Conservation (phyloP, 2,888 invertebrate species). For the Lithophane leautieri region DNA sequence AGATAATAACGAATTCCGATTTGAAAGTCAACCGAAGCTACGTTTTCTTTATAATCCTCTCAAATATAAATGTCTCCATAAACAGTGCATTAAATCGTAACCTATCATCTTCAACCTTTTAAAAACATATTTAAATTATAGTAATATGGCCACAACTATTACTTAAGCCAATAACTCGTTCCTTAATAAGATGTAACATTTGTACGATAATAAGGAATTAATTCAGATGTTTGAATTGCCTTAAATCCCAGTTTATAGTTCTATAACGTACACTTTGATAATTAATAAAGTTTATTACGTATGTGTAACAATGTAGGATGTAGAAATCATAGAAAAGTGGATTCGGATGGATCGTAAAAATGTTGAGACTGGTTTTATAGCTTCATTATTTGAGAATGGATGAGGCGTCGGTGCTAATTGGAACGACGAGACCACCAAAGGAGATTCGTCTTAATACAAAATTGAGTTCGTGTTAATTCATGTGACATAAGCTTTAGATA, state of each 20-base stretch:
- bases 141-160: conserved; percentile 65
- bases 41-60: conserved; percentile 35
- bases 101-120: conserved; percentile 69
- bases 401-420: conserved; percentile 82
- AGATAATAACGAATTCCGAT: conserved; percentile 32
- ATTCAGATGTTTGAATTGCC: conserved; percentile 70
- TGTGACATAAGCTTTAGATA: conserved; percentile 52
- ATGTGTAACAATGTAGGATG: conserved; percentile 72
- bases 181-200: conserved; percentile 71
- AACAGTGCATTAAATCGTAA: conserved; percentile 68
- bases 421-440: conserved; percentile 83
- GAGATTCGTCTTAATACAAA: conserved; percentile 71
- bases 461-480: conserved; percentile 68
- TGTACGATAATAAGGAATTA: conserved; percentile 73
- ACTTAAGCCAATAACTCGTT: conserved; percentile 66
- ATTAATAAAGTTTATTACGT: conserved; percentile 75
- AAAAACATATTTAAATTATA: conserved; percentile 73
- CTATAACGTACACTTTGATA: conserved; percentile 74
- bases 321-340: conserved; percentile 70
- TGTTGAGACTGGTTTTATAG: conserved; percentile 75
- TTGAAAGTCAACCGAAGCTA: conserved; percentile 12
- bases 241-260: conserved; percentile 72
- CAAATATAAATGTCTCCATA: conserved; percentile 59
- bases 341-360: conserved; percentile 76
- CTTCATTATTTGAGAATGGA: conserved; percentile 73